Evolutionary conservation across 2,888 invertebrate genomes (phyloP), one percentile per base, ranked within the genome.

Genomic region (Rosalia funebris): DNA sequence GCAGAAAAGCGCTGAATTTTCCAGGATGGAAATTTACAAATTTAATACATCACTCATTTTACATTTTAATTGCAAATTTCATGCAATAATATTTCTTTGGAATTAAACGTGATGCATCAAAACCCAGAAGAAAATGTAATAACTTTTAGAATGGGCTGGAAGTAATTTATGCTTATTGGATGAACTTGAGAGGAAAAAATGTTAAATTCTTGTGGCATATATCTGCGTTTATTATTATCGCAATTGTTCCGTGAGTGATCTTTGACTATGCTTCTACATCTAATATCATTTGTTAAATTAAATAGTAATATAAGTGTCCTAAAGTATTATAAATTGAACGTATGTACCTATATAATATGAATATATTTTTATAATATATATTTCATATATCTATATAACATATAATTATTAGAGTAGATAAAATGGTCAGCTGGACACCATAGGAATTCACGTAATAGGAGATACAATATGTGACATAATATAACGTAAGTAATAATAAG

Each of bases 1-100:
- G 75, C 75, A 70, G 77, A 69, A 75, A 72, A 73, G 73, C 71
- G 74, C 70, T 75, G 73, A 75, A 75, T 76, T 77, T 77, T 75
- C 75, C 75, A 77, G 68, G 71, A 73, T 72, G 76, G 75, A 77
- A 77, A 78, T 78, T 77, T 78, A 76, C 77, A 77, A 78, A 78
- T 78, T 77, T 77, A 76, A 77, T 77, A 75, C 77, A 76, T 77
- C 73, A 72, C 72, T 77, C 76, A 74, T 75, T 73, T 69, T 70
- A 71, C 60, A 71, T 75, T 74, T 75, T 75, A 74, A 75, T 75
- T 73, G 71, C 70, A 72, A 71, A 72, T 72, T 70, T 66, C 46
- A 56, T 55, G 56, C 60, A 58, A 58, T 64, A 48, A 57, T 62
- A 63, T 65, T 65, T 62, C 63, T 61, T 65, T 47, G 58, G 52